Evolutionary conservation across 2,113 vertebrate species (phyloP), one percentile per base, ranked within the genome.

Genomic region (Telmatochromis bifrenatus): DNA sequence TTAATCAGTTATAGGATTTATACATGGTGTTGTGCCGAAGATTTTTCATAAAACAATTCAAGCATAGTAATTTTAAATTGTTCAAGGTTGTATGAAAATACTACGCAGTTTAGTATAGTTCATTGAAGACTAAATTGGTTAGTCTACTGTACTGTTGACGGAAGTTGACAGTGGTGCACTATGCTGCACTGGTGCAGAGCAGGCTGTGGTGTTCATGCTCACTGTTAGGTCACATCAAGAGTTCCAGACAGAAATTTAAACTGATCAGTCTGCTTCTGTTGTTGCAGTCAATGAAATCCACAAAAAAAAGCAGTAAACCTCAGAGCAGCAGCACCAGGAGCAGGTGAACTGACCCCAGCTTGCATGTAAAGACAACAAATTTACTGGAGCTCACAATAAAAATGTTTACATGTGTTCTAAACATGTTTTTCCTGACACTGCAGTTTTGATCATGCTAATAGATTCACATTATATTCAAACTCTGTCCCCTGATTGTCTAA

Each of bases 381-480:
- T 0, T 1, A 28, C 23, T 75, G 70, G 4, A 11, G 9, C 14
- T 5, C 70, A 19, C 70, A 4, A 4, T 28, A 17, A 28, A 75
- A 47, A 75, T 47, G 14, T 47, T 47, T 75, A 3, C 14, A 14
- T 23, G n/a, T 70, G 7, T 68, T 39, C n/a, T 39, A 39, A 68
- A 21, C 2, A 6, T 39, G 62, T 70, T 68, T 68, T 68, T 21
- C 35, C 35, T 23, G n/a, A 42, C 2, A 70, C 3, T 70, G 65
- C 35, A 42, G n/a, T 42, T 39, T 42, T 70, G 65, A 70, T 2
- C 35, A 73, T 10, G 37, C 7, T 45, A 2, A 45, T 15, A 15
- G 7, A 42, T 2, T 5, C n/a, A 70, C n/a, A 45, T 28, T 47
- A 47, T 28, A 11, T 47, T 47, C 23, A 75, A 47, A 75, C 23